Percentiles rank a stretch among this genome's conserved stretches.
phyloP scores from a whole-genome alignment of 2,888 invertebrate genomes.

The Xanthostigma xanthostigma region DNA sequence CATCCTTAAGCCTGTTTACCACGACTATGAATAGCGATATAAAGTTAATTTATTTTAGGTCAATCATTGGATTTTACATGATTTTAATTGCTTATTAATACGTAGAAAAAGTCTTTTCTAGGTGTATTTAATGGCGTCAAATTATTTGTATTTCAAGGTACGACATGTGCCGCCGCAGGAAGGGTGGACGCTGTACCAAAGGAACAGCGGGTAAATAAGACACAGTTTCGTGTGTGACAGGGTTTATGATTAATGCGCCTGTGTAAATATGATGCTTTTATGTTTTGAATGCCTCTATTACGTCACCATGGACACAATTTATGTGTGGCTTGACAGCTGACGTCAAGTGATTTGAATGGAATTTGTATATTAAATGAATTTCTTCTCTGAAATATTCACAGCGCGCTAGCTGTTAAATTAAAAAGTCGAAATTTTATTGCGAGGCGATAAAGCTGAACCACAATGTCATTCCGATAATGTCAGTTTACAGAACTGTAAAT shows the following conservation, averaged over 20 bases:
- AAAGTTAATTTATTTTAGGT: too few relatives aligned
- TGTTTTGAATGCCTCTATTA: not conserved
- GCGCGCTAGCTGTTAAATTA: too few relatives aligned
- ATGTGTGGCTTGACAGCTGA: not conserved
- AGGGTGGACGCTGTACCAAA: constrained; percentile 94
- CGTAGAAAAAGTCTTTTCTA: not conserved
- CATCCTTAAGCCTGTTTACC: too few relatives aligned
- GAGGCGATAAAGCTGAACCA: too few relatives aligned
- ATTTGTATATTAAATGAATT: not conserved
- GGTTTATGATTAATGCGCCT: constrained; percentile 20
- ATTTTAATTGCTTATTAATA: too few relatives aligned
- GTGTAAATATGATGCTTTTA: constrained; percentile 4
- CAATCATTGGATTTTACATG: too few relatives aligned
- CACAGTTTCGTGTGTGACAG: constrained; percentile 23
- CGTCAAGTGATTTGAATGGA: not conserved
- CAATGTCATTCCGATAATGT: too few relatives aligned
- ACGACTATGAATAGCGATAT: too few relatives aligned
- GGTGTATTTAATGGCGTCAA: not conserved
- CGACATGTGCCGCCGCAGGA: constrained; percentile 94
- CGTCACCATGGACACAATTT: not conserved
- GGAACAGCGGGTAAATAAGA: constrained; percentile 85
- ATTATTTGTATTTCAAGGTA: constrained; percentile 49
- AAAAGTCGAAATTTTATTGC: too few relatives aligned
- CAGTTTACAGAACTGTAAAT: too few relatives aligned
- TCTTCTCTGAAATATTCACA: too few relatives aligned